phyloP scores from a whole-genome alignment of 2,113 vertebrate species.

The Acanthisitta chloris region DNA sequence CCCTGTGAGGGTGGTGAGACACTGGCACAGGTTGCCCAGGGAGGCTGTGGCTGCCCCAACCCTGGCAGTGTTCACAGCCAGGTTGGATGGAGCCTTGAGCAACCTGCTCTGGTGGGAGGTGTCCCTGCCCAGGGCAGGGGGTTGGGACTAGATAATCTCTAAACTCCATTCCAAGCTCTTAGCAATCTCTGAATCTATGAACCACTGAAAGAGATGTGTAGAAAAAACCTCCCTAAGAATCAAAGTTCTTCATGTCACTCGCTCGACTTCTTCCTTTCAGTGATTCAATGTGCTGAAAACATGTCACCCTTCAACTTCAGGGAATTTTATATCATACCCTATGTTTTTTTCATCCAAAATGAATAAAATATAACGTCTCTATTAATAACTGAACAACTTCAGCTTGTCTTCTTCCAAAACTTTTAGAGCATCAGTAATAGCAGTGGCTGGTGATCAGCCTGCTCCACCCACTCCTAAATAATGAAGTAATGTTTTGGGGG shows the following conservation, averaged over 20 bases:
- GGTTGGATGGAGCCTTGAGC: too few species aligned
- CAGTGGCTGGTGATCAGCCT: neutral
- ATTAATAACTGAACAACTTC: conserved; percentile 50
- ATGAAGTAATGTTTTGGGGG: neutral
- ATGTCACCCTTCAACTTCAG: neutral
- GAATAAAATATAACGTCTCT: conserved; percentile 33
- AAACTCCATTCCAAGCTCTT: too few species aligned
- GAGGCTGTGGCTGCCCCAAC: too few species aligned
- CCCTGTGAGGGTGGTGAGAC: too few species aligned
- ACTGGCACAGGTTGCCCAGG: too few species aligned
- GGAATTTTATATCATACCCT: neutral
- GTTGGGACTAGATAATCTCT: too few species aligned
- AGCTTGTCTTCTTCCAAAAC: conserved; percentile 6
- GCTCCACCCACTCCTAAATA: conserved; percentile 46
- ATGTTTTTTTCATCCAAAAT: conserved; percentile 32
- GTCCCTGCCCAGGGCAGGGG: too few species aligned
- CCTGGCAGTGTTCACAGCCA: too few species aligned
- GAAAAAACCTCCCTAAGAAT: neutral
- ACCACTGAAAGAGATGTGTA: neutral
- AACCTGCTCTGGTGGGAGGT: too few species aligned
- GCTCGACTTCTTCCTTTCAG: neutral
- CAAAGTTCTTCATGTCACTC: neutral
- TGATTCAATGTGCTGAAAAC: neutral
- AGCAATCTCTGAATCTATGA: too few species aligned
- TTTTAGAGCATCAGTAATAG: conserved; percentile 34